A percentile compares a stretch with the other conserved stretches of the same genome.
phyloP scores from a whole-genome alignment of 2,888 invertebrate genomes.

The Herminia tarsipennalis region DNA sequence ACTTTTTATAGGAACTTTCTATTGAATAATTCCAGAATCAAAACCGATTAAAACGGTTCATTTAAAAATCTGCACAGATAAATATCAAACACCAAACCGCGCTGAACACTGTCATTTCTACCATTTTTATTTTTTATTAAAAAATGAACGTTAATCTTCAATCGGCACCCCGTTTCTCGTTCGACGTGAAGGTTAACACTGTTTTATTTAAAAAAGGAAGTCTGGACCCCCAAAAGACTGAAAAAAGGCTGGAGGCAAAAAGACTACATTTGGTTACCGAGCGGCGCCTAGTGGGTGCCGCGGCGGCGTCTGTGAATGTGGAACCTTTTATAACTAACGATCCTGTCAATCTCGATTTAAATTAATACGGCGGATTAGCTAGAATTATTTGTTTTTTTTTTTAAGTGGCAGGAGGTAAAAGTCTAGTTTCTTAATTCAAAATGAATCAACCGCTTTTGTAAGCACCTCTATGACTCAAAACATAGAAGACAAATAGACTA shows the following conservation, averaged over 20 bases:
- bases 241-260: slow-evolving; percentile 73
- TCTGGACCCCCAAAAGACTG: slow-evolving; percentile 84
- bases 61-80: slow-evolving; percentile 58
- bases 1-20: not conserved
- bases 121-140: slow-evolving; percentile 45
- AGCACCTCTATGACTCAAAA: too few relatives aligned
- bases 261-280: slow-evolving; percentile 79
- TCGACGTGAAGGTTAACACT: slow-evolving; percentile 84
- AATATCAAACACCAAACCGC: slow-evolving; percentile 64
- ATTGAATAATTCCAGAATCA: slow-evolving; percentile 20
- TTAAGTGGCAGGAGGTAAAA: too few relatives aligned
- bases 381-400: too few relatives aligned
- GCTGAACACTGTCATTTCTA: slow-evolving; percentile 76
- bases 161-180: slow-evolving; percentile 84
- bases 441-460: too few relatives aligned
- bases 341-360: slow-evolving; percentile 5
- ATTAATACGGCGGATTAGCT: slow-evolving; percentile 15
- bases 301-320: slow-evolving; percentile 81
- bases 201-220: slow-evolving; percentile 83
- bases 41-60: slow-evolving; percentile 54
- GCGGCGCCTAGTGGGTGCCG: slow-evolving; percentile 82
- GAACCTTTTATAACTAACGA: slow-evolving; percentile 62
- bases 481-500: too few relatives aligned
- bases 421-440: too few relatives aligned
- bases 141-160: slow-evolving; percentile 75